phyloP scores from a whole-genome alignment of 2,113 vertebrate species.

The Crotophaga sulcirostris region DNA sequence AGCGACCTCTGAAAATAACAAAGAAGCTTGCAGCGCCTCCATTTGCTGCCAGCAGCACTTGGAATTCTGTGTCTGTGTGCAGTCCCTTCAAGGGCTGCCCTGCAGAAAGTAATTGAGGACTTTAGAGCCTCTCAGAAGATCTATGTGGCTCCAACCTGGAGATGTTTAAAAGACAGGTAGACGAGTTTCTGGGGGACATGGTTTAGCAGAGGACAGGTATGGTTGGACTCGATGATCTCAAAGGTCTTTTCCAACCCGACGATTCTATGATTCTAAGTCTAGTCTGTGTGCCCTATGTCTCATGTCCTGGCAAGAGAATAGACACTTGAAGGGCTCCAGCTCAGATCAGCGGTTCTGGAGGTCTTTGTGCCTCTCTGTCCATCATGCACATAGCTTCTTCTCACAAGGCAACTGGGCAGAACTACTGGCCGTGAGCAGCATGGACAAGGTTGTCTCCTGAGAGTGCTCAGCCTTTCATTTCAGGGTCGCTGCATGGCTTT shows the following conservation, averaged over 20 bases:
- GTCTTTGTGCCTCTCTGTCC: neutral
- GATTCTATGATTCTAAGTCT: too few relatives aligned
- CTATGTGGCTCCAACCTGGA: too few relatives aligned
- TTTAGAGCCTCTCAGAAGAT: neutral
- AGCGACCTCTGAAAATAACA: neutral
- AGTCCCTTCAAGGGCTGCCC: neutral
- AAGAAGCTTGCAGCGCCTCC: neutral
- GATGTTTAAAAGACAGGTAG: too few relatives aligned
- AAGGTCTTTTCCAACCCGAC: too few relatives aligned
- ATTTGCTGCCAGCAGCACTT: neutral
- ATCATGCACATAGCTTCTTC: neutral
- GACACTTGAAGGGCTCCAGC: neutral
- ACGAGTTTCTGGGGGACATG: too few relatives aligned
- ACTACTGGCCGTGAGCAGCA: neutral
- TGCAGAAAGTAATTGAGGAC: neutral
- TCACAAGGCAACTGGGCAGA: neutral
- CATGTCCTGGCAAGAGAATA: neutral
- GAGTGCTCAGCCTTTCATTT: neutral
- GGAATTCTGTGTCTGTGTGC: neutral
- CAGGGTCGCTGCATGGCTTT: rapidly evolving
- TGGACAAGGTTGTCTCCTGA: rapidly evolving
- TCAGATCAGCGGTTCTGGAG: neutral
- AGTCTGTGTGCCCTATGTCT: rapidly evolving
- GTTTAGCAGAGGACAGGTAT: too few relatives aligned
- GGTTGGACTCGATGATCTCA: too few relatives aligned